A percentile compares a stretch with the other conserved stretches of the same genome.
phyloP scores from a whole-genome alignment of 2,113 vertebrate genomes.

The Maccullochella peelii region DNA sequence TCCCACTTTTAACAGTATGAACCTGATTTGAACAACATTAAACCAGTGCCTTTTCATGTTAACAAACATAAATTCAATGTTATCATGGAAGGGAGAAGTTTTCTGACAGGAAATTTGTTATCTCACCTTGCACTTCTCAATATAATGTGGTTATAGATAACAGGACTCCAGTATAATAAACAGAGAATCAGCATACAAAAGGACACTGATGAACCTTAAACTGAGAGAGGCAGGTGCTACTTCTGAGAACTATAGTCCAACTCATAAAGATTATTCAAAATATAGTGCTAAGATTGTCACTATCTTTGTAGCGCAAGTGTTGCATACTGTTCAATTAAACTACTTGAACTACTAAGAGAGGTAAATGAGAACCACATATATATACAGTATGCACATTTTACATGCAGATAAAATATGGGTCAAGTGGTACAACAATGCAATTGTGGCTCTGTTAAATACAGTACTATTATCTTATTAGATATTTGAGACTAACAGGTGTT shows the following conservation, averaged over 20 bases:
- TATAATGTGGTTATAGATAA: not conserved
- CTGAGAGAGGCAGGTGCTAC: slow-evolving; percentile 11
- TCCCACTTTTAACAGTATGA: not conserved
- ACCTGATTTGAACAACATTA: slow-evolving; percentile 24
- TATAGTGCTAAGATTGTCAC: slow-evolving; percentile 42
- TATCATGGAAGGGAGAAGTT: not conserved
- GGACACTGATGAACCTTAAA: slow-evolving; percentile 12
- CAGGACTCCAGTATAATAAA: not conserved
- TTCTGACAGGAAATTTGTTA: slow-evolving; percentile 1
- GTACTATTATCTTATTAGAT: slow-evolving; percentile 39
- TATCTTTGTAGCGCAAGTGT: slow-evolving; percentile 41
- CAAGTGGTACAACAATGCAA: slow-evolving; percentile 19
- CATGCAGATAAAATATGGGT: slow-evolving; percentile 44
- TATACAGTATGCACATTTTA: slow-evolving; percentile 50
- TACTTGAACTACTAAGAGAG: slow-evolving; percentile 23
- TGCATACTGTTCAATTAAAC: slow-evolving; percentile 11
- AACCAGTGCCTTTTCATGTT: not conserved
- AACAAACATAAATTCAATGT: not conserved
- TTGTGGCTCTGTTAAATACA: slow-evolving; percentile 51
- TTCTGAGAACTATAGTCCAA: slow-evolving; percentile 62
- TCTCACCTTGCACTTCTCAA: not conserved
- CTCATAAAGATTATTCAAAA: slow-evolving; percentile 29
- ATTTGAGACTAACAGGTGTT: slow-evolving; percentile 23
- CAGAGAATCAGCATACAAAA: slow-evolving; percentile 1
- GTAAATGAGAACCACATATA: slow-evolving; percentile 72